A percentile compares a stretch with the other conserved stretches of the same genome.
Evolutionary conservation across 2,888 invertebrate species (phyloP).

Genomic region (Melanotus villosus): DNA sequence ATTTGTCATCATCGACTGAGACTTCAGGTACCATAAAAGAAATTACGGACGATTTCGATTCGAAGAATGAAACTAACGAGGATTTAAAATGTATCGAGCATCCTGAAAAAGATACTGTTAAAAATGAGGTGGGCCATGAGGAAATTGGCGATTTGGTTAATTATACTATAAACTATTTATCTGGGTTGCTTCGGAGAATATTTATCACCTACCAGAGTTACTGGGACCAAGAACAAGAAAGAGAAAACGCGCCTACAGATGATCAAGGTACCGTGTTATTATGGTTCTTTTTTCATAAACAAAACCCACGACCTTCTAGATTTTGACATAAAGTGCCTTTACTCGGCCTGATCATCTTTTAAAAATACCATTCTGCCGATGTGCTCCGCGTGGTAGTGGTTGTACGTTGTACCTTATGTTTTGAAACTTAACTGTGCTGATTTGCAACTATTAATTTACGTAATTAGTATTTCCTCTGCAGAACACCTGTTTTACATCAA

Average conservation of each 20-base stretch:
- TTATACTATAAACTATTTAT: slow-evolving; percentile 50
- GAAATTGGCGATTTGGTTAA: slow-evolving; percentile 9
- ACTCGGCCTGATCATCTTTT: too few relatives aligned
- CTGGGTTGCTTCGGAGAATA: slow-evolving; percentile 59
- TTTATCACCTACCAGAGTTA: slow-evolving; percentile 60
- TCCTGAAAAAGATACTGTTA: not conserved
- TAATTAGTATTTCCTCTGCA: too few relatives aligned
- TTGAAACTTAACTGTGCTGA: too few relatives aligned
- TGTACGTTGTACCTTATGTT: too few relatives aligned
- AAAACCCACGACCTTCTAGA: too few relatives aligned
- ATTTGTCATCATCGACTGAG: slow-evolving; percentile 45
- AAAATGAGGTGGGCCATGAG: not conserved
- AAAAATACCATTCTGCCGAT: too few relatives aligned
- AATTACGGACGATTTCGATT: not conserved
- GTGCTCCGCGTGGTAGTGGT: too few relatives aligned
- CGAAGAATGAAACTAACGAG: not conserved
- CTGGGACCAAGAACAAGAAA: slow-evolving; percentile 62
- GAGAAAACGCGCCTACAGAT: slow-evolving; percentile 40
- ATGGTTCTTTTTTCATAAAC: too few relatives aligned
- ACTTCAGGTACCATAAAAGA: not conserved
- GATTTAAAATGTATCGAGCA: too few relatives aligned
- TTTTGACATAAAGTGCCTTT: too few relatives aligned
- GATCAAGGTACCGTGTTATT: slow-evolving; percentile 2
- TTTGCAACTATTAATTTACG: too few relatives aligned
- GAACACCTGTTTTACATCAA: too few relatives aligned